A percentile compares a stretch with the other conserved stretches of the same genome.
Evolutionary conservation across 1,140 invertebrate species (phyloP).

Genomic region (Scaptodrosophila lebanonensis): DNA sequence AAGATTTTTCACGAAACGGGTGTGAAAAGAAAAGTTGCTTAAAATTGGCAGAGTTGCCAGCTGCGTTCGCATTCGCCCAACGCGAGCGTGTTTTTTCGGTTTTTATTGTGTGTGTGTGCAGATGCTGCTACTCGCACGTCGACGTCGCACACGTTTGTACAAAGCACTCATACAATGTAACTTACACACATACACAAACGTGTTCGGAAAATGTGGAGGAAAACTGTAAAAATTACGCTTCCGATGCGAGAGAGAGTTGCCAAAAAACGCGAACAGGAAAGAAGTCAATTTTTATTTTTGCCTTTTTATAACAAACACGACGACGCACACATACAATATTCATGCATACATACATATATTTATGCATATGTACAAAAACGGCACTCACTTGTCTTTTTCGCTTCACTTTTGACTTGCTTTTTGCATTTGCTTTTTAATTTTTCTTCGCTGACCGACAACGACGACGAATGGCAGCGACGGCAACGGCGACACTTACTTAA

Average conservation of each 20-base stretch:
- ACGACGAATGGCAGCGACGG: slow-evolving; percentile 17
- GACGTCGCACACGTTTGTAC: background rate
- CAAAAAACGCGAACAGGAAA: slow-evolving; percentile 8
- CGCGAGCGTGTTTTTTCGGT: no score
- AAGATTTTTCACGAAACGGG: slow-evolving; percentile 46
- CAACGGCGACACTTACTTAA: slow-evolving; percentile 59
- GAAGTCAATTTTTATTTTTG: slow-evolving; percentile 1
- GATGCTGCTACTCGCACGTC: no score
- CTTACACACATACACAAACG: no score
- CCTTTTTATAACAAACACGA: slow-evolving; percentile 21
- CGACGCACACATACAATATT: slow-evolving; percentile 14
- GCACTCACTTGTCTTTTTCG: slow-evolving; percentile 42
- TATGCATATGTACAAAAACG: slow-evolving; percentile 25
- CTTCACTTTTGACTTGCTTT: slow-evolving; percentile 37
- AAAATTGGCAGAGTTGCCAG: slow-evolving; percentile 51
- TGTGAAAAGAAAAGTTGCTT: slow-evolving; percentile 35
- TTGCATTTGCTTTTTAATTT: slow-evolving; percentile 32
- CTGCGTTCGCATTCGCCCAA: slow-evolving; percentile 25
- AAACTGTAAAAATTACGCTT: no score
- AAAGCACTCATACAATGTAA: no score
- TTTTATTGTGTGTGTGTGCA: no score
- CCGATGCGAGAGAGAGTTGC: no score
- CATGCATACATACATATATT: no score
- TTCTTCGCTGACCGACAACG: slow-evolving; percentile 2
- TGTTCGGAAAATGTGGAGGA: no score